phyloP scores from a whole-genome alignment of 2,113 vertebrate species.

The Gasterosteus aculeatus region DNA sequence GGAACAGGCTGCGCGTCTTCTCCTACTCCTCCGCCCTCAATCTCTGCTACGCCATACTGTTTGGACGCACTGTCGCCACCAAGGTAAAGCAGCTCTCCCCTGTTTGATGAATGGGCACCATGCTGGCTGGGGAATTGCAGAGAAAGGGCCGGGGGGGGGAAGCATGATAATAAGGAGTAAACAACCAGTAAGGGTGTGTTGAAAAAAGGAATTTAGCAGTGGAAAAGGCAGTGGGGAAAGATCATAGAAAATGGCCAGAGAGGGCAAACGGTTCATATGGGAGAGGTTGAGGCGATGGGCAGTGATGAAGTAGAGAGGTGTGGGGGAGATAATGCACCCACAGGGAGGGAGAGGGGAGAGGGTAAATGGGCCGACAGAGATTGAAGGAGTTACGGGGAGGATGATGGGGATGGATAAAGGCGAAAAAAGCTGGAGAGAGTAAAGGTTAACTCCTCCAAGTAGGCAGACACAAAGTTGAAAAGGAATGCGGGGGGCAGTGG shows the following conservation, averaged over 20 bases:
- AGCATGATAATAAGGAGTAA: conserved; percentile 19
- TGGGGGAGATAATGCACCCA: conserved; percentile 55
- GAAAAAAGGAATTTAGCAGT: conserved; percentile 11
- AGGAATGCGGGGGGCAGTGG: conserved; percentile 1
- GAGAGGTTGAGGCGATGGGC: conserved; percentile 62
- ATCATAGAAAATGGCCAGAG: conserved; percentile 28
- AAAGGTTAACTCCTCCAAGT: conserved; percentile 49
- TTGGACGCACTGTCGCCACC: conserved; percentile 93
- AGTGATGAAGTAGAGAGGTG: conserved; percentile 68
- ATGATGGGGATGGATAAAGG: conserved; percentile 59
- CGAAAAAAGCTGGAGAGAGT: conserved; percentile 28
- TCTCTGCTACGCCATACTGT: conserved; percentile 97
- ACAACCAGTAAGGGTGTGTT: conserved; percentile 17
- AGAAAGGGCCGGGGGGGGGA: conserved; percentile 4
- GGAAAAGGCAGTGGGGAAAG: conserved; percentile 1
- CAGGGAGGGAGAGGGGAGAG: conserved; percentile 66
- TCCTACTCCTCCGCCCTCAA: conserved; percentile 97
- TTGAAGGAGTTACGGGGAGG: conserved; percentile 59
- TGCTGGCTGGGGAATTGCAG: conserved; percentile 3
- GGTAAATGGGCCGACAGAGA: conserved; percentile 69
- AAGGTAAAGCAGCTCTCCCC: conserved; percentile 76
- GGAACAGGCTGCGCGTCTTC: conserved; percentile 91
- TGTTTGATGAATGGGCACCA: conserved; percentile 45
- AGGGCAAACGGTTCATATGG: conserved; percentile 56
- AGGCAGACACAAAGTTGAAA: conserved; percentile 47